Evolutionary conservation across 2,797 vertebrate species (phyloP).

Genomic region (Malurus splendens): DNA sequence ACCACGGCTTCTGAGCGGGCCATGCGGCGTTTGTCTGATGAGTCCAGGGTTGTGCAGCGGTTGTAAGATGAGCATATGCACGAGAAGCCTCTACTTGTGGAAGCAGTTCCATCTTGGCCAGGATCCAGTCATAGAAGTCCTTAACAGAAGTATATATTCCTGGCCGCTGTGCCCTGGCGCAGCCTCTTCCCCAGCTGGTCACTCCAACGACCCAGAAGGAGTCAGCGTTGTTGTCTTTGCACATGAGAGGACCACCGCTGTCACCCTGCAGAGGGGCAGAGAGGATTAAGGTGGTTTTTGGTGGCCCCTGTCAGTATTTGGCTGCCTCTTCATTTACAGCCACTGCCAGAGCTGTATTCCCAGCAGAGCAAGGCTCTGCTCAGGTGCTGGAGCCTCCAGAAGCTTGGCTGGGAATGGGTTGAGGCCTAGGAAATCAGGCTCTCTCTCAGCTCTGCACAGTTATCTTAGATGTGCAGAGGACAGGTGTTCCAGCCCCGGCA

Average conservation of each 20-base stretch:
- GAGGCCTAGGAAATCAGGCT: not conserved
- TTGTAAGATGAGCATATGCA: not conserved
- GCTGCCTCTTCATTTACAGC: not conserved
- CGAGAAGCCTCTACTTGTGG: not conserved
- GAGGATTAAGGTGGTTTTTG: not conserved
- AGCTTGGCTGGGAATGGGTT: not conserved
- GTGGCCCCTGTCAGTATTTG: not conserved
- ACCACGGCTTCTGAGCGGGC: not conserved
- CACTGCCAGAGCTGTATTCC: not conserved
- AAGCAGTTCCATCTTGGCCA: not conserved
- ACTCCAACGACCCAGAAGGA: not conserved
- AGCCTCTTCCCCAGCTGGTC: not conserved
- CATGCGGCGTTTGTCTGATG: rapidly evolving
- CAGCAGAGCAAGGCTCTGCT: not conserved
- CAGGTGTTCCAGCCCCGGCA: not conserved
- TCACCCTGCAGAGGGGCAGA: not conserved
- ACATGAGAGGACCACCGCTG: not conserved
- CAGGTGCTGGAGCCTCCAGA: not conserved
- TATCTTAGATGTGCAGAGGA: not conserved
- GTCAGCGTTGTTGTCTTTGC: not conserved
- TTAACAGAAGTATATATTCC: not conserved
- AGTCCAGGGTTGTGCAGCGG: not conserved
- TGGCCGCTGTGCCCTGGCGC: not conserved
- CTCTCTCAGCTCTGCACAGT: not conserved
- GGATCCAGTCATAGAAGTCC: not conserved